Percentiles rank a stretch among this genome's conserved stretches.
These are phyloP conservation scores for Chrysogorgia sp. DNA, from an alignment of 92 coral and sea anemone genomes.

Conservation along the genomic window DNA sequence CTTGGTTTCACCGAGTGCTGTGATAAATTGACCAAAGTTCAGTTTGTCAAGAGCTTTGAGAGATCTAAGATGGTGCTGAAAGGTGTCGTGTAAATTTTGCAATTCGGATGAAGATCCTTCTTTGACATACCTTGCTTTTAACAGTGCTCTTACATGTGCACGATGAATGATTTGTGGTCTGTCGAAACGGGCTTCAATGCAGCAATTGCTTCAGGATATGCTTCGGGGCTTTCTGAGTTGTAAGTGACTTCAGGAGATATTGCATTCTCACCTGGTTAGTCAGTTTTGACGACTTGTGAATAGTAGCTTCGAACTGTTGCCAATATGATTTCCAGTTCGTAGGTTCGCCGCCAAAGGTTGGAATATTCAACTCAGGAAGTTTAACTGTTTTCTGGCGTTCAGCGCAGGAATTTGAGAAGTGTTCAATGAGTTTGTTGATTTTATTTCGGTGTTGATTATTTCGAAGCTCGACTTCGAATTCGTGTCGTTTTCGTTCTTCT, in stretches of 20 bases:
- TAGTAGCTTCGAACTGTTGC: slow-evolving; percentile 66
- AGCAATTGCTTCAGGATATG: slow-evolving; percentile 59
- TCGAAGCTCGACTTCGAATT: slow-evolving; percentile 7
- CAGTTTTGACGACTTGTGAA: slow-evolving; percentile 55
- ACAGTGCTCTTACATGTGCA: slow-evolving; percentile 61
- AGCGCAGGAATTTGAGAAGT: background rate
- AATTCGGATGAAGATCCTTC: slow-evolving; percentile 55
- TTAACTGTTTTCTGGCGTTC: slow-evolving; percentile 10
- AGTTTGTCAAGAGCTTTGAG: slow-evolving; percentile 51
- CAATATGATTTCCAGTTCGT: slow-evolving; percentile 65
- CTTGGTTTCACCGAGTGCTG: slow-evolving; percentile 25
- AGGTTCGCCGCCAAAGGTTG: slow-evolving; percentile 56
- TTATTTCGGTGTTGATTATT: slow-evolving; percentile 36
- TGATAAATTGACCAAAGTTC: slow-evolving; percentile 40
- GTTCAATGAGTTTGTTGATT: background rate
- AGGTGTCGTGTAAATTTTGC: slow-evolving; percentile 47
- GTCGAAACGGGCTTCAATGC: slow-evolving; percentile 60
- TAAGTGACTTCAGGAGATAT: slow-evolving; percentile 55
- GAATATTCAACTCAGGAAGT: slow-evolving; percentile 51
- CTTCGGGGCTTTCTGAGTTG: slow-evolving; percentile 52
- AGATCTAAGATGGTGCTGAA: slow-evolving; percentile 51
- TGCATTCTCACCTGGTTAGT: slow-evolving; percentile 53
- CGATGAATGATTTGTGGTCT: slow-evolving; percentile 60
- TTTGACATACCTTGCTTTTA: slow-evolving; percentile 40
- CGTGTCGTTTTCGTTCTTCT: slow-evolving; percentile 27